Percentiles rank a stretch among this genome's conserved stretches.
phyloP scores from a whole-genome alignment of 2,113 vertebrate species.

The Bufo gargarizans region DNA sequence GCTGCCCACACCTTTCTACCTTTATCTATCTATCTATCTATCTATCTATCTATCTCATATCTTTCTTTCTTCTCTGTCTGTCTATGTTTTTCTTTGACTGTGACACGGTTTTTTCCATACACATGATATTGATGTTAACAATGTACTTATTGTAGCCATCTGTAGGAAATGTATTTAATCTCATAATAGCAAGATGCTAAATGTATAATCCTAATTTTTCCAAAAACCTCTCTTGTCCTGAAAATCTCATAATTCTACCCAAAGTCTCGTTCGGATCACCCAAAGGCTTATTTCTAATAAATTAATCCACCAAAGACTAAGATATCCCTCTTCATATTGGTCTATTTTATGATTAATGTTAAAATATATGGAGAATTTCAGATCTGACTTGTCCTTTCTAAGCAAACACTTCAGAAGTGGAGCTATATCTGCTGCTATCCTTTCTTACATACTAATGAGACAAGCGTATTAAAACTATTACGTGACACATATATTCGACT shows the following conservation, averaged over 20 bases:
- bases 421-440: neutral
- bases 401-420: neutral
- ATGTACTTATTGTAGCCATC: neutral
- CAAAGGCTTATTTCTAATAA: constrained; percentile 6
- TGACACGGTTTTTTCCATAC: neutral
- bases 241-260: constrained; percentile 26
- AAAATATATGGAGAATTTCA: neutral
- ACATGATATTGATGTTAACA: neutral
- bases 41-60: neutral
- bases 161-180: neutral
- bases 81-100: neutral
- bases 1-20: too few species aligned
- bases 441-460: neutral
- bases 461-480: neutral
- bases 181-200: constrained; percentile 4
- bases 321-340: neutral
- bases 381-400: neutral
- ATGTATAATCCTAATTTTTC: neutral
- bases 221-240: neutral
- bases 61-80: too few species aligned
- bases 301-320: neutral
- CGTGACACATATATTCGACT: neutral
- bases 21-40: constrained; percentile 2
- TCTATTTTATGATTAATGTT: neutral
- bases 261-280: neutral